Evolutionary conservation across 2,888 invertebrate genomes (phyloP).

Genomic region (Rhagophthalmus giganteus): DNA sequence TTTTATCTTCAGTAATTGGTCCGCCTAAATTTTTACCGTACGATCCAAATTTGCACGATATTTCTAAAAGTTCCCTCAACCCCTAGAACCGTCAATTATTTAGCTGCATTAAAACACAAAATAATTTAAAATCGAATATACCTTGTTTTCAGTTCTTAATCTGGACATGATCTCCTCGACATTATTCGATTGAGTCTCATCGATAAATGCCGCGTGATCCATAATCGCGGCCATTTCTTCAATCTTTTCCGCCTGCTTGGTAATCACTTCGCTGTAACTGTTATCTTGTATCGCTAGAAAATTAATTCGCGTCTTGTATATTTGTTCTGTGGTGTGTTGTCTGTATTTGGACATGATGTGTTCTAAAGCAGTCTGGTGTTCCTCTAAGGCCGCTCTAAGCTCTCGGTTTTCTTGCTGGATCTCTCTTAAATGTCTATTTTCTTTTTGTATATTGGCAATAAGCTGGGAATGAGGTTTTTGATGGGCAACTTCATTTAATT

Average conservation of each 20-base stretch:
- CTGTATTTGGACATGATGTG: slow-evolving; percentile 97
- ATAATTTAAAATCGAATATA: slow-evolving; percentile 45
- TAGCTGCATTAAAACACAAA: neutral
- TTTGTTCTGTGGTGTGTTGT: slow-evolving; percentile 83
- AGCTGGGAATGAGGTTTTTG: slow-evolving; percentile 87
- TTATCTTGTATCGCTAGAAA: slow-evolving; percentile 71
- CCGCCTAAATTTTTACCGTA: slow-evolving; percentile 52
- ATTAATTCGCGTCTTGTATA: slow-evolving; percentile 77
- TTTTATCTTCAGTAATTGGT: slow-evolving; percentile 71
- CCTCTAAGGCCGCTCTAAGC: slow-evolving; percentile 86
- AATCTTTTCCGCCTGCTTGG: slow-evolving; percentile 80
- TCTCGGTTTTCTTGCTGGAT: slow-evolving; percentile 93
- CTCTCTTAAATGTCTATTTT: slow-evolving; percentile 85
- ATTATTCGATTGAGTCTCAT: slow-evolving; percentile 74
- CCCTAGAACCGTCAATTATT: slow-evolving; percentile 59
- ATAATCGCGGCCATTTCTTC: slow-evolving; percentile 95
- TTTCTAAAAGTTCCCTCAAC: slow-evolving; percentile 80
- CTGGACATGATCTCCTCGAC: slow-evolving; percentile 78
- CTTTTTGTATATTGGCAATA: slow-evolving; percentile 88
- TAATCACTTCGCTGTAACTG: slow-evolving; percentile 57
- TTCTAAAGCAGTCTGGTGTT: slow-evolving; percentile 91
- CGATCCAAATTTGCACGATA: slow-evolving; percentile 76
- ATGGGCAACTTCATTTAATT: slow-evolving; percentile 85
- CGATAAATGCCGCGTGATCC: slow-evolving; percentile 82
- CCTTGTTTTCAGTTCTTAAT: slow-evolving; percentile 86